Evolutionary conservation across 2,888 invertebrate species (phyloP), one percentile per base, ranked within the genome.

Genomic region (Eupeodes luniger): DNA sequence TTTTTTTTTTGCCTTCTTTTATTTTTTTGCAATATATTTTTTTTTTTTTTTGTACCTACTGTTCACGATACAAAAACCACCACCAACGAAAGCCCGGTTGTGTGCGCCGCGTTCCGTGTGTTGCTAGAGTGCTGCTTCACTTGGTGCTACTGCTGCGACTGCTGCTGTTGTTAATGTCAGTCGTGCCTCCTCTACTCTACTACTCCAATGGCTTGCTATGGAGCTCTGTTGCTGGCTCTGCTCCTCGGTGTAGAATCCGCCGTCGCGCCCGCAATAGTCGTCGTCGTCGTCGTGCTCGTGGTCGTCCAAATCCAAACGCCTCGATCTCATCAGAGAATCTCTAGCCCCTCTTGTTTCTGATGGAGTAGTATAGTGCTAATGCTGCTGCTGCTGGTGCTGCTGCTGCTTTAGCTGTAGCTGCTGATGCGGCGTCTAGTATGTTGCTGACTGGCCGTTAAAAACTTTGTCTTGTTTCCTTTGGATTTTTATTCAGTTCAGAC

Each of bases 51-150:
- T 75, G 49, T 59, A 72, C 72, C 72, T 59, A 79, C 81, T 85
- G 88, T 84, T 88, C 88, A 88, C 88, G 75, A 88, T 88, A 88
- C 88, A 88, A 85, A 81, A 85, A 88, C 88, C 85, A 88, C 88
- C 88, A 88, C 88, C 81, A 88, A 77, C 81, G 84, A 85, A 64
- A 67, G 81, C 88, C 85, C 84, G 85, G 66, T 85, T 78, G 82
- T 82, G 84, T 88, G 85, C 85, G 88, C 69, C 74, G 85, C 85
- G 88, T 69, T 78, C 61, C 78, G 85, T 85, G 88, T 88, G 88
- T 88, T 88, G 88, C 88, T 88, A 88, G 88, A 88, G 85, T 88
- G 85, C 84, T 83, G 84, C 84, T 81, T 83, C 78, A 74, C 77
- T 82, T 82, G 78, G 85, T 81, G 77, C 86, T 83, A 88, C 83